phyloP scores from a whole-genome alignment of 2,888 invertebrate genomes.

The Eupithecia exiguata region DNA sequence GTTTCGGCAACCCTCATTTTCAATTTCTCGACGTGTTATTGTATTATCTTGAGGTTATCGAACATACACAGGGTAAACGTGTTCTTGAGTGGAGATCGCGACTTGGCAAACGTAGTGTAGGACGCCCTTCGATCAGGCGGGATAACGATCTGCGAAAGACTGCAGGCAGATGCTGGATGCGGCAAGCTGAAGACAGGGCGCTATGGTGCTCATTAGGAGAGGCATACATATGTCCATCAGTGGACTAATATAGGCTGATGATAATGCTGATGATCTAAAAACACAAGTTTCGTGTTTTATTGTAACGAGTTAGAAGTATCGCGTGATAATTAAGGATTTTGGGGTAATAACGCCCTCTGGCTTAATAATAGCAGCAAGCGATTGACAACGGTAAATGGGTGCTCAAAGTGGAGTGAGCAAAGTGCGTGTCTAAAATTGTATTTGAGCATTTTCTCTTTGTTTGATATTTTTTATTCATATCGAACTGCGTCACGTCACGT shows the following conservation, averaged over 20 bases:
- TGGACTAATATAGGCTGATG: too few species aligned
- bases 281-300: conserved; percentile 6
- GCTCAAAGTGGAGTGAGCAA: neutral
- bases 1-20: conserved; percentile 33
- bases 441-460: neutral
- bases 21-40: conserved; percentile 32
- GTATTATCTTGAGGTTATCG: conserved; percentile 25
- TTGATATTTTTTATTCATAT: conserved; percentile 6
- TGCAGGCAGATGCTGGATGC: too few species aligned
- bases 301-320: conserved; percentile 14
- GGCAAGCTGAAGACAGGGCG: too few species aligned
- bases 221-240: too few species aligned
- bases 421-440: conserved; percentile 1
- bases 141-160: too few species aligned
- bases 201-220: too few species aligned
- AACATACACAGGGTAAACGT: too few species aligned
- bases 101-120: too few species aligned
- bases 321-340: conserved; percentile 22
- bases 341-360: conserved; percentile 9
- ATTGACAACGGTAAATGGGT: conserved; percentile 1
- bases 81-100: too few species aligned
- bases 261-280: too few species aligned
- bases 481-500: neutral
- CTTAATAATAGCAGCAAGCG: conserved; percentile 8
- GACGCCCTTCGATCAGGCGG: too few species aligned